Evolutionary conservation across 2,797 vertebrate species (phyloP).

Genomic region (Acanthis flammea): DNA sequence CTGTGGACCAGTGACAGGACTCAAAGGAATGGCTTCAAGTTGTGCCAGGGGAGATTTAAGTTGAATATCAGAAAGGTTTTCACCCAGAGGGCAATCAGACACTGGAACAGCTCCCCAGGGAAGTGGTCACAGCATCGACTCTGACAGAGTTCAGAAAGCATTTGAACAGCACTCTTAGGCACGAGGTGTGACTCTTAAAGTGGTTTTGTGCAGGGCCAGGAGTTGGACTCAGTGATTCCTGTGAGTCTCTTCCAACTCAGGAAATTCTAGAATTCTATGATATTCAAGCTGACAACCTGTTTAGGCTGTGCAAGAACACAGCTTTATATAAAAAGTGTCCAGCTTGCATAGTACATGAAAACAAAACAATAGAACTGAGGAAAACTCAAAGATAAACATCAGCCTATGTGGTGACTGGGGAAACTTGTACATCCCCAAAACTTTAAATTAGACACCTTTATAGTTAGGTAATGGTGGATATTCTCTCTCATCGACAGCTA

Average conservation of each 20-base stretch:
- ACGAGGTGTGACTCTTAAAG: background rate
- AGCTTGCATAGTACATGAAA: background rate
- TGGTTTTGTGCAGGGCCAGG: background rate
- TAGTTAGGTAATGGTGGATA: background rate
- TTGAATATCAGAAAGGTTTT: background rate
- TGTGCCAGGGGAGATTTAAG: background rate
- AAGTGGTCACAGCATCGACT: background rate
- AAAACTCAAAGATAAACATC: background rate
- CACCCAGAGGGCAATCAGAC: background rate
- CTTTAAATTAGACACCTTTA: background rate
- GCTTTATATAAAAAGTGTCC: background rate
- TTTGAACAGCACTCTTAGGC: background rate
- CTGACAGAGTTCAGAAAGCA: background rate
- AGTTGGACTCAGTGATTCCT: background rate
- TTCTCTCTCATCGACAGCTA: background rate
- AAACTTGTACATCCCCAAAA: background rate
- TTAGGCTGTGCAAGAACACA: background rate
- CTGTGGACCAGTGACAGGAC: rapidly evolving
- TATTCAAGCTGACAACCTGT: background rate
- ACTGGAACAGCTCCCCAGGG: background rate
- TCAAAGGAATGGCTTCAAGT: background rate
- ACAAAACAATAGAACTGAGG: background rate
- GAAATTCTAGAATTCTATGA: background rate
- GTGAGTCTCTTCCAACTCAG: background rate
- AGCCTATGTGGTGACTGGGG: background rate